Conservation (phyloP, 2,797 vertebrate genomes). For the Macropus fuliginosus region DNA sequence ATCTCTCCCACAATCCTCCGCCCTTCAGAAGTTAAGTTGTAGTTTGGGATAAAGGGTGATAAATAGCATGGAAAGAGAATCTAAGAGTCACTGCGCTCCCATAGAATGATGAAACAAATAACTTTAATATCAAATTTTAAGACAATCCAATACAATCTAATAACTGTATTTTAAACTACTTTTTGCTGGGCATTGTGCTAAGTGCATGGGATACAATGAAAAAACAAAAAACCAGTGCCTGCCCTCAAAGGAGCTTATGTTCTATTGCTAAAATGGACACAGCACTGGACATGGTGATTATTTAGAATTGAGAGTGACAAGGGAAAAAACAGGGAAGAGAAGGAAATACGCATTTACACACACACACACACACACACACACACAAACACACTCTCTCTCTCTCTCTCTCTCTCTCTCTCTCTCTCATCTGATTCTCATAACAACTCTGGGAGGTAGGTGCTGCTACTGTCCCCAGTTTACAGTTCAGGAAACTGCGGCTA, state of each 20-base stretch:
- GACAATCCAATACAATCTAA: neutral
- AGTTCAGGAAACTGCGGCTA: neutral
- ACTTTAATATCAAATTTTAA: neutral
- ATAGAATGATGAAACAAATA: neutral
- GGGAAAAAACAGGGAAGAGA: neutral
- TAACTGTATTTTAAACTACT: neutral
- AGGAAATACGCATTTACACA: neutral
- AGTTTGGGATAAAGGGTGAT: neutral
- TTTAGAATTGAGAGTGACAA: neutral
- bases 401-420: no score
- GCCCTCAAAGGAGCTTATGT: neutral
- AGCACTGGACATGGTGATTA: neutral
- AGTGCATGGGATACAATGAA: neutral
- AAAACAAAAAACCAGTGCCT: neutral
- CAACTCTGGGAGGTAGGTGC: neutral
- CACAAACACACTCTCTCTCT: neutral
- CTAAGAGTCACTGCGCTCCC: neutral
- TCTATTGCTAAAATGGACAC: neutral
- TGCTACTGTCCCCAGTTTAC: neutral
- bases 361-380: neutral
- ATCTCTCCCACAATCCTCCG: neutral
- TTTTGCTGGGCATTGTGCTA: neutral
- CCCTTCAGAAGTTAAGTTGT: neutral
- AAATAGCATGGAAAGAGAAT: neutral
- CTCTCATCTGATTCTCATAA: neutral